A percentile compares a stretch with the other conserved stretches of the same genome.
phyloP scores from a whole-genome alignment of 2,113 vertebrate genomes.

The Pao palembangensis region DNA sequence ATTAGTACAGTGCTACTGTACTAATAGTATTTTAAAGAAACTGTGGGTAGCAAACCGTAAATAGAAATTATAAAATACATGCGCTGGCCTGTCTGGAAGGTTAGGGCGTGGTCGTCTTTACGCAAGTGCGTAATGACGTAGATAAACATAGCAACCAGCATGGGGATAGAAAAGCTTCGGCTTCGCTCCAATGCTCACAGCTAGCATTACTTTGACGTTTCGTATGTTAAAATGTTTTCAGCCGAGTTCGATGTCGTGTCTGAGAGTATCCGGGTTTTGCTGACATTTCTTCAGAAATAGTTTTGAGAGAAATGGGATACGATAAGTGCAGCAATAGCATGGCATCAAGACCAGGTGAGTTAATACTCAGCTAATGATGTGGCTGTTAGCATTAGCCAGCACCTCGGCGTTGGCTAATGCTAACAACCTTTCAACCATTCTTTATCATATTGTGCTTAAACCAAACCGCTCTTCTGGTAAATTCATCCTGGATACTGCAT shows the following conservation, averaged over 20 bases:
- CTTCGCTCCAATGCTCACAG: conserved; percentile 6
- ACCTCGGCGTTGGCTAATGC: conserved; percentile 27
- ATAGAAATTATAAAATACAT: too few species aligned
- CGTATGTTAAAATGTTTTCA: conserved; percentile 30
- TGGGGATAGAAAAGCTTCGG: conserved; percentile 71
- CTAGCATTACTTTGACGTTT: conserved; percentile 4
- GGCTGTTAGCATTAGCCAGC: conserved; percentile 38
- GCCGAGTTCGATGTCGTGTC: not conserved
- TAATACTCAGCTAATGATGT: not conserved
- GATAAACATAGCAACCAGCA: conserved; percentile 72
- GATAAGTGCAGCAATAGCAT: conserved; percentile 36
- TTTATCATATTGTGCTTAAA: not conserved
- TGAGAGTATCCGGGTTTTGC: not conserved
- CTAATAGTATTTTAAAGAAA: not conserved
- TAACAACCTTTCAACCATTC: conserved; percentile 4
- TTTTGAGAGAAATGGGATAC: conserved; percentile 55
- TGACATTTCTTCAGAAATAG: not conserved
- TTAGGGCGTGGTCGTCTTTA: not conserved
- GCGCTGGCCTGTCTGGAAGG: not conserved
- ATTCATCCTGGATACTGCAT: too few species aligned
- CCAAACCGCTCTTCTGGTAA: too few species aligned
- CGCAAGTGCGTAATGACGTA: conserved; percentile 61
- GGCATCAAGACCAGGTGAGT: conserved; percentile 64
- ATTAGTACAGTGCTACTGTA: not conserved
- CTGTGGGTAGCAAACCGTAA: too few species aligned